Conservation (phyloP, 2,113 vertebrate genomes). For the Stercorarius parasiticus region DNA sequence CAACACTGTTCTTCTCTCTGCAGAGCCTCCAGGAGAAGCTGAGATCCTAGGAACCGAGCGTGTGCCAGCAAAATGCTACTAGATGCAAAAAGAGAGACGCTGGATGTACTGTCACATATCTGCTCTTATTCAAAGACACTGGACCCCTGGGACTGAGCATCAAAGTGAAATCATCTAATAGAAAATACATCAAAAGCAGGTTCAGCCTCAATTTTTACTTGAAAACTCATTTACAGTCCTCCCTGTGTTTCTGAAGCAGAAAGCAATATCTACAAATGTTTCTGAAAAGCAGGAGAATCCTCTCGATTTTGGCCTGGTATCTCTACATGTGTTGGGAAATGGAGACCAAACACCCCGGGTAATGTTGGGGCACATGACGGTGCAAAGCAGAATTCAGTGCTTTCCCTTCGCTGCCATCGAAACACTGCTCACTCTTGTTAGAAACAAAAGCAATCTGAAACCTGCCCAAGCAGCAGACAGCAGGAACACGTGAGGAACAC, state of each 20-base stretch:
- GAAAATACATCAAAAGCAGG: not conserved
- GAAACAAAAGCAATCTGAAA: not conserved
- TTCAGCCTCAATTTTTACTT: not conserved
- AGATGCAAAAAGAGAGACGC: not conserved
- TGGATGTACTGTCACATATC: not conserved
- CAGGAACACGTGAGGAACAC: not conserved
- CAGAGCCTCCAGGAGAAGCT: not conserved
- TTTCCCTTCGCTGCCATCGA: rapidly evolving
- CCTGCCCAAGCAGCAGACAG: not conserved
- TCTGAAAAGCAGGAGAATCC: not conserved
- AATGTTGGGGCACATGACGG: rapidly evolving
- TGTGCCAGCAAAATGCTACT: not conserved
- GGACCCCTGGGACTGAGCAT: not conserved
- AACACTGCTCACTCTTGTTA: rapidly evolving
- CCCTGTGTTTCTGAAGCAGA: not conserved
- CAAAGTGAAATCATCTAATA: not conserved
- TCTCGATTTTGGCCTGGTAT: not conserved
- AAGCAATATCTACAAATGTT: not conserved
- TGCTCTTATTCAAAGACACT: not conserved
- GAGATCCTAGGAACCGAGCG: not conserved
- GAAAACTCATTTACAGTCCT: not conserved
- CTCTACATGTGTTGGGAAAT: not conserved
- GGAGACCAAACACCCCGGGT: rapidly evolving
- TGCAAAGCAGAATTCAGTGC: not conserved
- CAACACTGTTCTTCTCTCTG: not conserved